Conservation (phyloP, 2,888 invertebrate species). For the Augiades crinisus region DNA sequence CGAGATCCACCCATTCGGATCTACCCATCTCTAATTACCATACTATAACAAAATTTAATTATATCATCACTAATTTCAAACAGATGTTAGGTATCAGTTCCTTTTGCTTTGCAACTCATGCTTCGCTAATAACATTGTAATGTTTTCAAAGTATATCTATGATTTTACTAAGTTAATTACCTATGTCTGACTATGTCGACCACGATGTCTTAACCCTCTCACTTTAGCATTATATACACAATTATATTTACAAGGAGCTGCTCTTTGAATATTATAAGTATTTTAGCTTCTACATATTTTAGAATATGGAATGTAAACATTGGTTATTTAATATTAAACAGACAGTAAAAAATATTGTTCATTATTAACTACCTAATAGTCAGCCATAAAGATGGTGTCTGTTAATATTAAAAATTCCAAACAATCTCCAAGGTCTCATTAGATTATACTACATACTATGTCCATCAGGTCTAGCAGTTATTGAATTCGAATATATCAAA, state of each 20-base stretch:
- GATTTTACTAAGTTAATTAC: slow-evolving; percentile 40
- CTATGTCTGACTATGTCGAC: slow-evolving; percentile 34
- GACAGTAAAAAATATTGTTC: slow-evolving; percentile 21
- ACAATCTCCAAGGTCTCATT: slow-evolving; percentile 22
- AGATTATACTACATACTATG: slow-evolving; percentile 10
- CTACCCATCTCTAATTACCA: too few relatives aligned
- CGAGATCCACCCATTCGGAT: too few relatives aligned
- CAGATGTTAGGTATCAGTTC: slow-evolving; percentile 35
- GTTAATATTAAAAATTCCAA: slow-evolving; percentile 24
- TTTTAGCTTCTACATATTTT: slow-evolving; percentile 39
- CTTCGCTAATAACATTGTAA: slow-evolving; percentile 31
- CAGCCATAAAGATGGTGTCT: slow-evolving; percentile 5
- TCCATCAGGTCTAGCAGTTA: slow-evolving; percentile 9
- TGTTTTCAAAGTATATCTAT: slow-evolving; percentile 12
- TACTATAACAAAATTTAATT: slow-evolving; percentile 49
- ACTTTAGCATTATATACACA: slow-evolving; percentile 64
- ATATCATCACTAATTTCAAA: slow-evolving; percentile 49
- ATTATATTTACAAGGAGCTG: slow-evolving; percentile 71
- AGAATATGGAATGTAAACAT: slow-evolving; percentile 71
- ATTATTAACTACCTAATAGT: slow-evolving; percentile 15
- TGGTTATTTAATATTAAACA: slow-evolving; percentile 57
- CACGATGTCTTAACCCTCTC: slow-evolving; percentile 29
- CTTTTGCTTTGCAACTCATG: slow-evolving; percentile 38
- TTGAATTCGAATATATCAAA: slow-evolving; percentile 2
- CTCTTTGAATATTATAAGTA: slow-evolving; percentile 46